phyloP scores from a whole-genome alignment of 2,113 vertebrate species.

The Mesembrinibis cayennensis region DNA sequence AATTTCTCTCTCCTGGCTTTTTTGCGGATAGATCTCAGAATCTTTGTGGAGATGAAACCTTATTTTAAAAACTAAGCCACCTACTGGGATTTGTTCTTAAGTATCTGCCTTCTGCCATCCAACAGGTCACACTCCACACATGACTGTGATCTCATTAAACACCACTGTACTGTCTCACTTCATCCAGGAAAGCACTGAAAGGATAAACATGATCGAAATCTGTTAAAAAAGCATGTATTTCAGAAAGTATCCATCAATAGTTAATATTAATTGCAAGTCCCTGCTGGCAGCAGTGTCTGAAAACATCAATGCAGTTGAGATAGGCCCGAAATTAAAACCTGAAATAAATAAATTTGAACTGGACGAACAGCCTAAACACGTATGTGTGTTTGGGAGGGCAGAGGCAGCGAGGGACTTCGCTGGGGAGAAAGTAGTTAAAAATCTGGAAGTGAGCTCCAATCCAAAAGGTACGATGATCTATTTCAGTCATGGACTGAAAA shows the following conservation, averaged over 20 bases:
- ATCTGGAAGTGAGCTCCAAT: not conserved
- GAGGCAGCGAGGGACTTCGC: fast-evolving
- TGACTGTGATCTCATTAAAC: not conserved
- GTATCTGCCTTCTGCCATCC: not conserved
- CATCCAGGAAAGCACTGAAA: not conserved
- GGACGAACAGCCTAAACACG: fast-evolving
- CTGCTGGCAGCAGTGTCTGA: not conserved
- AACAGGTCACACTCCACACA: not conserved
- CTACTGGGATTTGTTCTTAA: not conserved
- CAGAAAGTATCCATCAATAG: not conserved
- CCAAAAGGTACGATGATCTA: not conserved
- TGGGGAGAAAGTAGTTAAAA: not conserved
- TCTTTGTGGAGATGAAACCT: not conserved
- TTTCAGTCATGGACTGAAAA: not conserved
- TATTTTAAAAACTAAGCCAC: not conserved
- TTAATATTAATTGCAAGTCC: not conserved
- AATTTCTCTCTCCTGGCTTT: not conserved
- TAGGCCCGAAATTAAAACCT: not conserved
- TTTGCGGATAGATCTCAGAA: not conserved
- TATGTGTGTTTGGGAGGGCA: not conserved
- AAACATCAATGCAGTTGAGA: not conserved
- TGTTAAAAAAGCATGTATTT: not conserved
- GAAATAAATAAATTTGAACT: not conserved
- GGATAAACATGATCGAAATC: not conserved
- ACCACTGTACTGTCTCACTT: not conserved